Percentiles rank a stretch among this genome's conserved stretches.
Conservation (phyloP, 2,797 vertebrate genomes). For the Tympanoctomys barrerae region DNA sequence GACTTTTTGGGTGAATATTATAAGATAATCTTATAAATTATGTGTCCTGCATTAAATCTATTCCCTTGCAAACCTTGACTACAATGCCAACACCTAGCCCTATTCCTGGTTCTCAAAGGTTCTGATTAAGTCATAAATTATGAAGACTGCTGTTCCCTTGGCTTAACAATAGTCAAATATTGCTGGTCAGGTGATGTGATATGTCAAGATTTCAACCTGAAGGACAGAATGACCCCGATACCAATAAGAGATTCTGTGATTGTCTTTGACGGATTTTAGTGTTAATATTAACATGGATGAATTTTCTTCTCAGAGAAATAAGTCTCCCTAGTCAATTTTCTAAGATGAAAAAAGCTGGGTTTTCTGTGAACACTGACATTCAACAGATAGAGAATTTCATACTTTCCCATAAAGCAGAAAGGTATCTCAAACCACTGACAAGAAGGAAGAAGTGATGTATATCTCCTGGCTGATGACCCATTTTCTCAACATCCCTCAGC, state of each 20-base stretch:
- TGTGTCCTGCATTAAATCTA: neutral
- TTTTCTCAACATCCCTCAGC: neutral
- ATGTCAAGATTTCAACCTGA: neutral
- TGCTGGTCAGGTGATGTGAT: neutral
- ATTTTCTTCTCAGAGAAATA: constrained; percentile 51
- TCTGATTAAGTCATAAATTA: neutral
- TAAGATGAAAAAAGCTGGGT: neutral
- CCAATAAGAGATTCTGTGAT: neutral
- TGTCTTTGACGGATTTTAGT: neutral
- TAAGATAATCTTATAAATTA: neutral
- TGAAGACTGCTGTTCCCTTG: neutral
- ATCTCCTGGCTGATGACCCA: neutral
- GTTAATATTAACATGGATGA: neutral
- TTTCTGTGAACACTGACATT: neutral
- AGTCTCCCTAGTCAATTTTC: neutral
- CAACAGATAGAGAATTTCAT: neutral
- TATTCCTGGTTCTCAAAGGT: neutral
- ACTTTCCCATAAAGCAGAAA: neutral
- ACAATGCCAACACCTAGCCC: neutral
- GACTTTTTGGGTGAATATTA: neutral
- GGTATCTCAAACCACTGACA: neutral
- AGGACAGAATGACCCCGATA: neutral
- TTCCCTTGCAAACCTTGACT: neutral
- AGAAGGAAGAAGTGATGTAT: constrained; percentile 31
- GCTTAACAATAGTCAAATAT: neutral